Base-by-base conservation (phyloP, 2,888 invertebrate genomes). In the Chrysopilus asiliformis region DNA sequence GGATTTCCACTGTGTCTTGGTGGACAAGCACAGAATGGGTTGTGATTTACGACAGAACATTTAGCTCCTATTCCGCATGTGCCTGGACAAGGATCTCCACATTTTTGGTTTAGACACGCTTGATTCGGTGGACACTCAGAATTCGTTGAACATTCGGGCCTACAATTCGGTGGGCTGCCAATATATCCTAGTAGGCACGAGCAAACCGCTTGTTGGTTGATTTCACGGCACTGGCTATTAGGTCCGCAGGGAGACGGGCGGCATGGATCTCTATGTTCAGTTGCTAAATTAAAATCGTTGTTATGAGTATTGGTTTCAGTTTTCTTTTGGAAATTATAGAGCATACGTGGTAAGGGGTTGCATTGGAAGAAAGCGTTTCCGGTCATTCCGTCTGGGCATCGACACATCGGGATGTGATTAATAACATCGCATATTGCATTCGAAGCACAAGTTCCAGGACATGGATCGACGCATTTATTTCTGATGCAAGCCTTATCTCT, bases 351-450 rank as follows among this genome's bases (percentile, higher is more conserved):
- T 16, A 66, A 49, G 4, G 55, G 49, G 24, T 56, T 56, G 42
- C 83, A 83, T 49, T 71, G 68, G 19, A 76, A 67, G 53, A 82
- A 82, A 33, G 87, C 83, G 67, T 86, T 84, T 45, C 86, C 85
- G 3, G 78, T 75, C 57, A 70, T 83, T 35, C 79, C 81, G 43
- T 70, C 66, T 27, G 78, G 79, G 52, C 85, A 86, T 20, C 71
- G 70, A 51, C 85, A 85, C 43, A 77, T 71, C 14, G 86, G 83
- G 32, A 86, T 73, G 51, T 87, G 85, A 44, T 79, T 76, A 49
- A 74, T 72, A 3, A 85, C 83, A 32, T 70, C 72, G 52, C 89
- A 89, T 51, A 81, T 72, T 8, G 89, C 85, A 47, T 78, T 71
- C n/a, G 70, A 64, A 6, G 80, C 82, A 58, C 85, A 78, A 32